Evolutionary conservation across 2,797 vertebrate genomes (phyloP).

Genomic region (Molossus molossus): DNA sequence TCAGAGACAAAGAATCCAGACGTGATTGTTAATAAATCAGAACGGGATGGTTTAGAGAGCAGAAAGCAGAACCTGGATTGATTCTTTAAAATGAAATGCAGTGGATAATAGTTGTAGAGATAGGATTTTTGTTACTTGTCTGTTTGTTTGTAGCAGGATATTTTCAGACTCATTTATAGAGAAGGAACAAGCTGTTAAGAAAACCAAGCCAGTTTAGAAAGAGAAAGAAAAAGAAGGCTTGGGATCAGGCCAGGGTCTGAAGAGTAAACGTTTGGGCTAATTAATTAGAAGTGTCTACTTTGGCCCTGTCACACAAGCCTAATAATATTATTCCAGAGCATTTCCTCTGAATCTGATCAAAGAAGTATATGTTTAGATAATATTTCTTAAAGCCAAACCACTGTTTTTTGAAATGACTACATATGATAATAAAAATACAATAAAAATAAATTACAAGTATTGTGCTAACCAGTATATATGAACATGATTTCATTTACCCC

Average conservation of each 20-base stretch:
- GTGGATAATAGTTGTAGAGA: neutral
- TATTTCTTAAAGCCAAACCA: neutral
- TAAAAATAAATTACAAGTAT: slow-evolving; percentile 24
- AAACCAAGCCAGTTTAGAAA: neutral
- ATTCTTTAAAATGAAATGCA: neutral
- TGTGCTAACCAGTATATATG: neutral
- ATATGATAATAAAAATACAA: neutral
- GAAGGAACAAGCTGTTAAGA: neutral
- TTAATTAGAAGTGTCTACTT: neutral
- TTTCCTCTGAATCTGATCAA: neutral
- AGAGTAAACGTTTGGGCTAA: neutral
- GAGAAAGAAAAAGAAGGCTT: neutral
- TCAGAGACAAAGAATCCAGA: neutral
- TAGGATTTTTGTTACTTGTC: slow-evolving; percentile 3
- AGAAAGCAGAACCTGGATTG: neutral
- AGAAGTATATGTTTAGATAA: neutral
- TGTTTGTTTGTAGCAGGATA: neutral
- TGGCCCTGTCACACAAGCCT: neutral
- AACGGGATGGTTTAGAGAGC: neutral
- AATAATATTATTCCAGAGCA: neutral
- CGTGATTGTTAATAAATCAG: neutral
- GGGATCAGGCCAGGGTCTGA: neutral
- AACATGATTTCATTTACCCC: neutral
- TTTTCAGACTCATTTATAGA: slow-evolving; percentile 15
- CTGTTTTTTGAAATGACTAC: neutral